Base-by-base conservation (phyloP, 2,888 invertebrate species). In the Tethea ocularis region DNA sequence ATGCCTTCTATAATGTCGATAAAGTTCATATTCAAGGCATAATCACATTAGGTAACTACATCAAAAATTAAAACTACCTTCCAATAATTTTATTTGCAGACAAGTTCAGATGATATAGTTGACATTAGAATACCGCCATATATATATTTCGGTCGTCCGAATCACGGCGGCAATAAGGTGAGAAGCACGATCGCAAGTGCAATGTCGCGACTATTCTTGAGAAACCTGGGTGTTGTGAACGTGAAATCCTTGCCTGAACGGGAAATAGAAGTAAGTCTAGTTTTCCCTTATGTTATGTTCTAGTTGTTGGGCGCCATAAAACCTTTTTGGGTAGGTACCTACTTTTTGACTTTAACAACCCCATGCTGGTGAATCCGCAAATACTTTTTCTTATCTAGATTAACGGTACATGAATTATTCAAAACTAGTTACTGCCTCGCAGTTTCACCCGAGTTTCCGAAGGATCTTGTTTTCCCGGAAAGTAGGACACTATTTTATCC, bases 91-190 rank as follows among this genome's bases (percentile, higher is more conserved):
- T 17, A 29, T 46, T 66, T 58, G 46, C 56, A 51, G 60, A 56
- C 66, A 87, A 78, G 77, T 67, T 67, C 68, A 0, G 81, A 85
- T 15, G 87, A 86, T 58, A 74, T 83, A 15, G 70, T 81, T 0
- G 68, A 69, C 1, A 63, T 82, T 46, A 63, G 71, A 13, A 75
- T 84, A 5, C 81, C 87, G 8, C 64, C 70, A 0, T 76, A 78
- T 1, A 38, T 66, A 8, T 77, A 78, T 26, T 74, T 85, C 51
- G 68, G 60, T 0, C 74, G 87, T 0, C 83, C 84, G 20, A 73
- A 83, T 15, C 76, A 71, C 66, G 80, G 77, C 1, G 88, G 88
- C 2, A 13, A 41, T 2, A 66, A 57, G 13, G 11, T 69, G 1
- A 29, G 54, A 0, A 61, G 69, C 11, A 64, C 61, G 33, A 4